Base-by-base conservation (phyloP, 2,797 vertebrate species). In the Neosalanx taihuensis region DNA sequence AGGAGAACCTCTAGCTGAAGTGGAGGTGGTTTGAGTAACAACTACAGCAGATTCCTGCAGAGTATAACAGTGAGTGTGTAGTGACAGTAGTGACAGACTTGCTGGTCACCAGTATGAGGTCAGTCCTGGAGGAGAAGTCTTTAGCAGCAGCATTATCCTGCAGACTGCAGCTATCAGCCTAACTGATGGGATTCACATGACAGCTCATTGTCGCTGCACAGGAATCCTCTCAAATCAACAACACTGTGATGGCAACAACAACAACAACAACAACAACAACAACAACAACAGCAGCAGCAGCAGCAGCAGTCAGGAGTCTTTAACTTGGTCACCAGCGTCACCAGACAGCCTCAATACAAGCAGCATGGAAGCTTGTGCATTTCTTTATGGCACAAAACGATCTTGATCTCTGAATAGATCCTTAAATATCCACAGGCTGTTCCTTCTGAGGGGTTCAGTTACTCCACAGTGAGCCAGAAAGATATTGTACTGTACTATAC, bases 161-260 rank as follows among this genome's bases (percentile, higher is more conserved):
- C 12, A 65, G 23, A 26, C 35, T 23, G 2, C 5, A 41, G 3
- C 23, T 10, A n/a, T 46, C 4, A 15, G 12, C n/a, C 4, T 60
- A 6, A 61, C 60, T 33, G 51, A n/a, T 10, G 15, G 0, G 29
- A 35, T 13, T 59, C 49, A 13, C 7, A 15, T 46, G n/a, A 71
- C 41, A 20, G 46, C 26, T 29, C 6, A 37, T 46, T 61, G 62
- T 5, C 29, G 64, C 5, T 5, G 7, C 1, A 46, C 2, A 13
- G 31, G 60, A 76, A 70, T 35, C 71, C 61, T 60, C 18, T 13
- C 10, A 30, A 53, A 51, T n/a, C 31, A 66, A 20, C 37, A 64
- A 6, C 2, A 20, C 10, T 6, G 46, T n/a, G 63, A 73, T 29
- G 18, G 20, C 20, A 20, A 10, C 58, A 23, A 60, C n/a, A 10